Base-by-base conservation (phyloP, 2,113 vertebrate species). In the Solea solea region DNA sequence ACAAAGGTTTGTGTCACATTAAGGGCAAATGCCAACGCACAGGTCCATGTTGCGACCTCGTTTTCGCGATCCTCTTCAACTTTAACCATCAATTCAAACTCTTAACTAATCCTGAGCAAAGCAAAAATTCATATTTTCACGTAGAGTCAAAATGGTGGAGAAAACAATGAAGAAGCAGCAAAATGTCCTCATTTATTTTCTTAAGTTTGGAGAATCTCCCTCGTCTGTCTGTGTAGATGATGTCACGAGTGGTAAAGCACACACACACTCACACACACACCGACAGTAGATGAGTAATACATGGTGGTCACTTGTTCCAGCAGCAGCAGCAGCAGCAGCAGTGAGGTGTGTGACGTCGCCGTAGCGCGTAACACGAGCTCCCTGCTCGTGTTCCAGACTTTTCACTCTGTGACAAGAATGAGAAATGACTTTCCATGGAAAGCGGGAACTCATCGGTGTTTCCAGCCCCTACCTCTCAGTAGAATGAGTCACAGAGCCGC, bases 221-320 rank as follows among this genome's bases (percentile, higher is more conserved):
- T 34, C 0, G 34, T 79, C 60, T 68, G n/a, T 34, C 40, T 39
- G 10, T 44, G 10, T 50, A 63, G 65, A 60, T 40, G 27, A 67
- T 68, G 10, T 48, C 40, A 61, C 74, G 34, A 34, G 34, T 34
- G 34, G 34, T 34, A 34, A 34, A 34, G 11, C 34, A 8, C 54
- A 61, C 59, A 42, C 27, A 34, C n/a, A 57, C 55, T 61, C 16
- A 21, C 27, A 27, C 64, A 64, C 42, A 65, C 45, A 64, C 53
- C 64, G 16, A 72, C 72, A 58, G 3, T 9, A 25, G 34, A 25
- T 40, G 51, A 66, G 50, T 77, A 61, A 70, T 70, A 39, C 50
- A 54, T 72, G 56, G 2, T 63, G 50, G 51, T 86, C 75, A 75
- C 62, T 60, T 48, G 44, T 62, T 84, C 70, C 64, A 75, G 21